phyloP scores from a whole-genome alignment of 2,888 invertebrate genomes.

The Nomada lathburiana region DNA sequence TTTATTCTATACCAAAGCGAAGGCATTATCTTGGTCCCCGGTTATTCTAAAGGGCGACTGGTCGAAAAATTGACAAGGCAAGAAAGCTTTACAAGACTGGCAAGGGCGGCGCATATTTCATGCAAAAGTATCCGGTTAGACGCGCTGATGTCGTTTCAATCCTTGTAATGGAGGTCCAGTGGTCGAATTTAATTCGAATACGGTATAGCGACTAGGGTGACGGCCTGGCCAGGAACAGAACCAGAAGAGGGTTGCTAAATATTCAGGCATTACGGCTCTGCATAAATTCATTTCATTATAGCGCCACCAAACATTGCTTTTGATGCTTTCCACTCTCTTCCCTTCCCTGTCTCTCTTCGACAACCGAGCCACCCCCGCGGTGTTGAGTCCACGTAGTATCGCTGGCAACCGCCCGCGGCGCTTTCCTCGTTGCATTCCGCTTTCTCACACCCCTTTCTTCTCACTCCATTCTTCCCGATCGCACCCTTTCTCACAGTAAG shows the following conservation, averaged over 20 bases:
- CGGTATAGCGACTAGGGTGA: slow-evolving; percentile 72
- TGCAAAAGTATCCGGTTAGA: slow-evolving; percentile 63
- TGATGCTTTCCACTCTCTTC: slow-evolving; percentile 81
- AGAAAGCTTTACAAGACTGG: neutral
- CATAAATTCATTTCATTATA: slow-evolving; percentile 88
- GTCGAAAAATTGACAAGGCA: neutral
- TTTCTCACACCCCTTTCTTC: slow-evolving; percentile 66
- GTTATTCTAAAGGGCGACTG: too few relatives aligned
- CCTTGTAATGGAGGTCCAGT: slow-evolving; percentile 72
- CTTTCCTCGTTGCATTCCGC: slow-evolving; percentile 66
- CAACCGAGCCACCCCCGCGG: slow-evolving; percentile 75
- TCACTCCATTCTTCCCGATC: slow-evolving; percentile 67
- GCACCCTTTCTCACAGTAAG: slow-evolving; percentile 67
- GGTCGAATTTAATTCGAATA: slow-evolving; percentile 75
- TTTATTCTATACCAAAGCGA: too few relatives aligned
- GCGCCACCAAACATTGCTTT: slow-evolving; percentile 88
- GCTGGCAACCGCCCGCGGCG: slow-evolving; percentile 69
- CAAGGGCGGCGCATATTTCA: slow-evolving; percentile 54
- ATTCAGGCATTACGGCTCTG: slow-evolving; percentile 87
- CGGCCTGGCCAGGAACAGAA: slow-evolving; percentile 81
- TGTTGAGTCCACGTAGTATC: slow-evolving; percentile 65
- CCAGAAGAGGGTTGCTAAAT: slow-evolving; percentile 84
- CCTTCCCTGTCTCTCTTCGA: slow-evolving; percentile 21
- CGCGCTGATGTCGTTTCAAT: slow-evolving; percentile 62
- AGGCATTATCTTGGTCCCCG: too few relatives aligned